Evolutionary conservation across 37 sponge, comb jelly and placozoan genomes (phyloP), one percentile per base, ranked within the genome.

Genomic region (Agelas oroides): DNA sequence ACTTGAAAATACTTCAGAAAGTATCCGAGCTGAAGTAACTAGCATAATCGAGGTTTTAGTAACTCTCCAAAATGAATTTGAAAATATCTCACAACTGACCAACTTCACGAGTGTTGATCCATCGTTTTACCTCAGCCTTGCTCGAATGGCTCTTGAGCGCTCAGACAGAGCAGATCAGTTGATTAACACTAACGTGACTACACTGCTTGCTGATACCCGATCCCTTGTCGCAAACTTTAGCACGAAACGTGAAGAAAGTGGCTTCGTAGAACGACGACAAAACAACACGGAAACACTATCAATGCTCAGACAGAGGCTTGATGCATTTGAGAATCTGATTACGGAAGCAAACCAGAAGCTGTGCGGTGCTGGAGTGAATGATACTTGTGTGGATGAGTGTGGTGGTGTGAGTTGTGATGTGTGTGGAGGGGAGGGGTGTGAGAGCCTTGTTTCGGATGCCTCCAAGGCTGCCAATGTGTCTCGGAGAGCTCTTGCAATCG

Each of bases 361-460:
- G 25, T 87, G 88, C 74, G 81, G 81, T 21, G 68, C 59, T 31
- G 71, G 46, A 13, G 34, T 0, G 1, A 32, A 57, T 58, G 58
- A 46, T 35, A 69, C 68, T 5, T 84, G 84, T 64, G 46, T 3
- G 46, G 65, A 18, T 11, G 73, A 59, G n/a, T 86, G 87, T 79
- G 75, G 74, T 1, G 82, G 82, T 37, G 59, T 64, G 2, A 27
- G 73, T 28, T 72, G 89, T 89, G 78, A 34, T 19, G 53, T 34
- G 16, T 90, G 91, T 74, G 79, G 80, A 27, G 76, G 31, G 20
- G 64, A 37, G 31, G 77, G 59, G 35, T 68, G 69, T 68, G 69
- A 68, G 5, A 68, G 35, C 27, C 35, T 61, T 23, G 62, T 61
- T 27, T 23, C 62, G 62, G 25, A 25, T 61, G 62, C 62, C 23